A percentile compares a stretch with the other conserved stretches of the same genome.
These are phyloP conservation scores for Apamea crenata DNA, from an alignment of 2,888 invertebrate species.

Conservation along the genomic window DNA sequence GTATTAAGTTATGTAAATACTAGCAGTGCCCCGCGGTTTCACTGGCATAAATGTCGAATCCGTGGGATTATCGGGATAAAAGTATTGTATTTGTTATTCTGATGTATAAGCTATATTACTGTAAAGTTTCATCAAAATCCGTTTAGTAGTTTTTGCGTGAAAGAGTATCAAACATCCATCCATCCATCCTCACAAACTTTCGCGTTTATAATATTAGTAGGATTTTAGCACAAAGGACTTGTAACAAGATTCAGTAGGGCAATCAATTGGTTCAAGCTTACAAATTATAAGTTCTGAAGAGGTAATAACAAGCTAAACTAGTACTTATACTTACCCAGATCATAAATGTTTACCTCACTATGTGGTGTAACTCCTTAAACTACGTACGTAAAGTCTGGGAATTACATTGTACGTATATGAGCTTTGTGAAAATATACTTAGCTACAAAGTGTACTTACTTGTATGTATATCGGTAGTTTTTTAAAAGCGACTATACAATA, in stretches of 20 bases:
- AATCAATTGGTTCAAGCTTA: not conserved
- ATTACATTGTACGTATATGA: constrained; percentile 15
- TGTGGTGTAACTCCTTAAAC: not conserved
- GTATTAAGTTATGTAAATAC: too few species aligned
- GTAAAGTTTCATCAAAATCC: too few species aligned
- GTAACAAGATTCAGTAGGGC: not conserved
- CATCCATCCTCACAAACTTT: too few species aligned
- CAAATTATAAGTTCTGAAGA: constrained; percentile 1
- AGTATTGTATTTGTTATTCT: too few species aligned
- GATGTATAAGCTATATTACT: too few species aligned
- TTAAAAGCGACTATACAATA: not conserved
- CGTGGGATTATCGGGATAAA: too few species aligned
- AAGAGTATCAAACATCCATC: too few species aligned
- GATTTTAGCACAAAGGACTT: not conserved
- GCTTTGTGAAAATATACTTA: constrained; percentile 1
- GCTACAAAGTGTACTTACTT: constrained; percentile 12
- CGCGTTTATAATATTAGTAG: too few species aligned
- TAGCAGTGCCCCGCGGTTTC: too few species aligned
- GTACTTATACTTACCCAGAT: not conserved
- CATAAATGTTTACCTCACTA: constrained; percentile 5
- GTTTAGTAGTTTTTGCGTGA: too few species aligned
- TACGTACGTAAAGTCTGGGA: not conserved
- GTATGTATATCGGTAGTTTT: not conserved
- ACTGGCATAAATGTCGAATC: too few species aligned
- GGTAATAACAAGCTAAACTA: not conserved